These are phyloP conservation scores for Dromas ardeola DNA, from an alignment of 2,113 vertebrate genomes.

Conservation along the genomic window DNA sequence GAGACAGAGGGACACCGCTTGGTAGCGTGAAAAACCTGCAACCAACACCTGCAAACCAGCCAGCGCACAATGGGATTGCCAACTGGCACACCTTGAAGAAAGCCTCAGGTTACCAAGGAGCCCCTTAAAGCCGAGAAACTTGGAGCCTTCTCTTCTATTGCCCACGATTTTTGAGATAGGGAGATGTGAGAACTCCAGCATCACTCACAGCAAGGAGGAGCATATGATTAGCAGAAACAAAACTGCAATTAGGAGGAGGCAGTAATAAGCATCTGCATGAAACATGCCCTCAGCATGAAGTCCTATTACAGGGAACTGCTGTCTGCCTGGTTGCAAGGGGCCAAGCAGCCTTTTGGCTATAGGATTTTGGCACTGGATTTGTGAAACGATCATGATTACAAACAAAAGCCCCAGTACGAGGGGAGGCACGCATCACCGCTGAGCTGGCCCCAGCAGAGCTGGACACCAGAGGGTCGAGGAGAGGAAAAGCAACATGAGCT, in stretches of 20 bases:
- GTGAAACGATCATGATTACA: neutral
- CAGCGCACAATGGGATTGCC: neutral
- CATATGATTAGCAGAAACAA: constrained; percentile 18
- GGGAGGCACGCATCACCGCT: accelerated
- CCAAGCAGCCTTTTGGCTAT: neutral
- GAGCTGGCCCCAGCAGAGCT: neutral
- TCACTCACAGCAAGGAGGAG: neutral
- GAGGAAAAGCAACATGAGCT: neutral
- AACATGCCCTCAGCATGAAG: constrained; percentile 6
- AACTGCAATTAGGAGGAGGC: constrained; percentile 23
- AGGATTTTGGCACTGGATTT: constrained; percentile 3
- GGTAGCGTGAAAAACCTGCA: neutral
- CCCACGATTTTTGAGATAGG: neutral
- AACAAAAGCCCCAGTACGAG: accelerated
- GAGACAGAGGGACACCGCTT: neutral
- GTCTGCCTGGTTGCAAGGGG: neutral
- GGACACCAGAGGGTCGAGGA: neutral
- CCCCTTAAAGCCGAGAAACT: neutral
- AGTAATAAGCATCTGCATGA: constrained; percentile 11
- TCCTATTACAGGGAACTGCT: neutral
- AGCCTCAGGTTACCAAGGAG: neutral
- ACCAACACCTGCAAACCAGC: neutral
- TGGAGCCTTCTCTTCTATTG: neutral
- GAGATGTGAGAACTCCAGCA: neutral
- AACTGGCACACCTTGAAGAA: neutral